phyloP scores from a whole-genome alignment of 1,140 invertebrate species.

The Sycophaga agraensis region DNA sequence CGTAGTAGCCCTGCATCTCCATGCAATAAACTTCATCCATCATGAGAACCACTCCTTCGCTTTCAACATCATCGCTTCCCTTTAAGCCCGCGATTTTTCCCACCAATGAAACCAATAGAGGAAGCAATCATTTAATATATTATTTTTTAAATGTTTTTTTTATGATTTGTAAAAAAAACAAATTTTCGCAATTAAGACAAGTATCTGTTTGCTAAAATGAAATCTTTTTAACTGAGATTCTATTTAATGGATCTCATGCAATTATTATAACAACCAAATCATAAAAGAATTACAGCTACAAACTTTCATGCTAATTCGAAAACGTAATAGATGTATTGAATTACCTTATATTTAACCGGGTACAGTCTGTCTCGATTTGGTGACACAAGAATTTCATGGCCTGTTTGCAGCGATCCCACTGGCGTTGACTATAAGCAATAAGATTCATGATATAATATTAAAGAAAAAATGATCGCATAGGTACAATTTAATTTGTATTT shows the following conservation, averaged over 20 bases:
- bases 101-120: conserved; percentile 19
- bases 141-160: not conserved
- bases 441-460: conserved; percentile 13
- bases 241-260: conserved; percentile 25
- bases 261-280: conserved; percentile 20
- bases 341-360: conserved; percentile 78
- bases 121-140: conserved; percentile 17
- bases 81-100: conserved; percentile 34
- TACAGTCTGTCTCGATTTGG: conserved; percentile 85
- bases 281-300: conserved; percentile 19
- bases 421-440: conserved; percentile 78
- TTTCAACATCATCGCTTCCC: conserved; percentile 52
- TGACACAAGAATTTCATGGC: conserved; percentile 85
- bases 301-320: conserved; percentile 21
- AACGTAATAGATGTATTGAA: conserved; percentile 12
- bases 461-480: not conserved
- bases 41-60: conserved; percentile 51
- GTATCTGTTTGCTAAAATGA: conserved; percentile 8
- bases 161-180: not conserved
- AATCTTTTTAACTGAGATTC: conserved; percentile 9
- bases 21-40: conserved; percentile 50
- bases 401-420: conserved; percentile 85
- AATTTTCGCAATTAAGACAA: conserved; percentile 16
- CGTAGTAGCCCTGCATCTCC: conserved; percentile 53
- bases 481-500: too few relatives aligned